Evolutionary conservation across 1,140 invertebrate genomes (phyloP), one percentile per base, ranked within the genome.

Genomic region (Caenorhabditis inopinata): DNA sequence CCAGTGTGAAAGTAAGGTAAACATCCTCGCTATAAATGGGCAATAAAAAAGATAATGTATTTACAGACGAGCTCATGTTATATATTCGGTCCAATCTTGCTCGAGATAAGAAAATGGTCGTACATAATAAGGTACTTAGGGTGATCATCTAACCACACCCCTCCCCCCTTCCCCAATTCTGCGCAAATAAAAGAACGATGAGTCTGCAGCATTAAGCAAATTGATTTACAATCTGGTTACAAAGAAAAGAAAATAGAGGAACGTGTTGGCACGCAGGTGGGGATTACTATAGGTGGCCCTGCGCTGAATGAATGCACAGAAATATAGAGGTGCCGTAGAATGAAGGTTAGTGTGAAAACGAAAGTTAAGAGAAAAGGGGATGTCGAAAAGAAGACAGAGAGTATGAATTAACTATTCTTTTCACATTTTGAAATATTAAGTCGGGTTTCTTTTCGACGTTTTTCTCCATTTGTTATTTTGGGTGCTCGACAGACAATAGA

Each of bases 141-240:
- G 16, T 38, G 32, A 68, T 68, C 58, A 68, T n/a, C n/a, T n/a
- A n/a, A n/a, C n/a, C n/a, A n/a, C n/a, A n/a, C n/a, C n/a, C n/a
- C n/a, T n/a, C n/a, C n/a, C n/a, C n/a, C n/a, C n/a, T n/a, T n/a
- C 58, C 58, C 53, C 58, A 29, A 68, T 68, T 68, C 58, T 68
- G 58, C 38, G 58, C 32, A 68, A 68, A 68, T 38, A 68, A 29
- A 32, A 68, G 51, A 68, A 68, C 58, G 25, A 68, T 68, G 58
- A 68, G 58, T 68, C 29, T 68, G 32, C 32, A 35, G 58, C 29
- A 68, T 68, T 68, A 32, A 38, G 58, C 58, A 68, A 68, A 68
- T 68, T 68, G 58, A 68, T 68, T 68, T 68, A 68, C 58, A 68
- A 68, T 68, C 32, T 68, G 58, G 29, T 68, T 68, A 68, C 58